Percentiles rank a stretch among this genome's conserved stretches.
Evolutionary conservation across 1,140 invertebrate species (phyloP).

Genomic region (Solen grandis): DNA sequence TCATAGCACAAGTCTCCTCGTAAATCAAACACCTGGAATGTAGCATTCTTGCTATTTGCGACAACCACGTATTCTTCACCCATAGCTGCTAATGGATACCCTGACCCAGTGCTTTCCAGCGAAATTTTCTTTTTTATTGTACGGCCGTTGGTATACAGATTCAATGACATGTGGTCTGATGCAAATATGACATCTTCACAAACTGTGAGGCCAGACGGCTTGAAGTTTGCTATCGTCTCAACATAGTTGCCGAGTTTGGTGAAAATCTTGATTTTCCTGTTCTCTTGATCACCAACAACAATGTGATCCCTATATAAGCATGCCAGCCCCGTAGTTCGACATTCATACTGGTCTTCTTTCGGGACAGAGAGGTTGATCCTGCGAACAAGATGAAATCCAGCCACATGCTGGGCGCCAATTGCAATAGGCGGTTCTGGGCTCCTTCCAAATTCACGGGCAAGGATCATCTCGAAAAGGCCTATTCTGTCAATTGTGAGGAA

Average conservation of each 20-base stretch:
- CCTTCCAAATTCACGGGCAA: constrained; percentile 26
- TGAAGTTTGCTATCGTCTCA: constrained; percentile 43
- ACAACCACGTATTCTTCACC: constrained; percentile 40
- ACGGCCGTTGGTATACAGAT: constrained; percentile 33
- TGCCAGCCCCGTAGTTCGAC: constrained; percentile 37
- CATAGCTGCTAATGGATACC: constrained; percentile 39
- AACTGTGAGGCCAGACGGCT: constrained; percentile 35
- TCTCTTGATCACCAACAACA: constrained; percentile 53
- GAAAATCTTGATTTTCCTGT: constrained; percentile 52
- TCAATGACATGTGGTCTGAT: constrained; percentile 43
- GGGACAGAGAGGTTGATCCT: constrained; percentile 38
- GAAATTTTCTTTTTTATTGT: constrained; percentile 50
- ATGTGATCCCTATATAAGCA: constrained; percentile 44
- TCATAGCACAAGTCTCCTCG: constrained; percentile 42
- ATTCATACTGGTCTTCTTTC: constrained; percentile 46
- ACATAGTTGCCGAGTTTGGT: constrained; percentile 30
- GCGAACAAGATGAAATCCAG: constrained; percentile 33
- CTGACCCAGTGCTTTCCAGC: constrained; percentile 47
- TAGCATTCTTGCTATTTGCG: constrained; percentile 43
- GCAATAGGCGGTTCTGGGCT: constrained; percentile 33
- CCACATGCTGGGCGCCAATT: constrained; percentile 41
- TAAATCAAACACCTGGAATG: constrained; percentile 45
- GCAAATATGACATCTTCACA: constrained; percentile 34
- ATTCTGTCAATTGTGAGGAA: constrained; percentile 51
- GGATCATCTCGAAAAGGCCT: constrained; percentile 47